A percentile compares a stretch with the other conserved stretches of the same genome.
Evolutionary conservation across 2,797 vertebrate species (phyloP).

Genomic region (Petrocephalus schoutedeni): DNA sequence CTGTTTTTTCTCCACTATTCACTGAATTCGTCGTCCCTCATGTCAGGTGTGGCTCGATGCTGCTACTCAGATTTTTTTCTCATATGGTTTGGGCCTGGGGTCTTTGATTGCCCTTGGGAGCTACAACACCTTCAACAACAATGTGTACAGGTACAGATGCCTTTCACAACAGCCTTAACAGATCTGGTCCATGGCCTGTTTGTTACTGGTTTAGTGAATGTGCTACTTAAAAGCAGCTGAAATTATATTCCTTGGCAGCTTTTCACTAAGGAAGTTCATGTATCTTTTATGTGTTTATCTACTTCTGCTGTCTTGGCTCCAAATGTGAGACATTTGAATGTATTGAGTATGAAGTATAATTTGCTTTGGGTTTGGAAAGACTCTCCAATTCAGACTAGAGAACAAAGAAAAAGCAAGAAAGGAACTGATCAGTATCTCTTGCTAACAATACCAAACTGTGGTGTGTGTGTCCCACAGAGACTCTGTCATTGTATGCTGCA

Average conservation of each 20-base stretch:
- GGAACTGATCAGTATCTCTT: background rate
- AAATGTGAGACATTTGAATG: background rate
- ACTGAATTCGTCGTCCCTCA: conserved; percentile 26
- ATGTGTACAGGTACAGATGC: conserved; percentile 83
- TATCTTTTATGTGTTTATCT: background rate
- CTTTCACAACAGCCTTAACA: background rate
- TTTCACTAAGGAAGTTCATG: background rate
- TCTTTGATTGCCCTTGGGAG: conserved; percentile 95
- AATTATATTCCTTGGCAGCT: background rate
- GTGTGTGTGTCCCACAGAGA: conserved; percentile 70
- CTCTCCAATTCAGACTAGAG: background rate
- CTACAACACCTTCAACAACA: conserved; percentile 96
- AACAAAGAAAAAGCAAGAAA: background rate
- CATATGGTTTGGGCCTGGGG: conserved; percentile 91
- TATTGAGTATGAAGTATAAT: conserved; percentile 9
- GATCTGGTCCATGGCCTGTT: background rate
- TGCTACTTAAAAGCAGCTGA: background rate
- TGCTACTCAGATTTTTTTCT: conserved; percentile 98
- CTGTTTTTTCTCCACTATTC: background rate
- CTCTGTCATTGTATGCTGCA: conserved; percentile 94
- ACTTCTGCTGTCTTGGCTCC: background rate
- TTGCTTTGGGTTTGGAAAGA: conserved; percentile 16
- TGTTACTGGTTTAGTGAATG: background rate
- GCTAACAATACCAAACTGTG: background rate
- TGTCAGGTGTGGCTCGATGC: conserved; percentile 94